Conservation (phyloP, 23 tunicate genomes). For the Aplidium turbinatum region DNA sequence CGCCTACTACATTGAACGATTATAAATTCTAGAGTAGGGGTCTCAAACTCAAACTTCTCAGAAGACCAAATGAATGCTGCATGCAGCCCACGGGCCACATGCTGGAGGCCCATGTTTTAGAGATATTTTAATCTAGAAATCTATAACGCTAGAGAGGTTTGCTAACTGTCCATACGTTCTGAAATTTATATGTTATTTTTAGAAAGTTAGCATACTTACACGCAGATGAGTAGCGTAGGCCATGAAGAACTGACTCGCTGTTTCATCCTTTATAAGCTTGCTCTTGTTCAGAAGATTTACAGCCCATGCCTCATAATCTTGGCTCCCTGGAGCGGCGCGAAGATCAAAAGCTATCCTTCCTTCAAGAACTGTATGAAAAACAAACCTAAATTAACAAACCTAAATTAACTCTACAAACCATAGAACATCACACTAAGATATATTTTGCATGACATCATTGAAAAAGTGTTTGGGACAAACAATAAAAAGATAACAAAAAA, state of each 20-base stretch:
- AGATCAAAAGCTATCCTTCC: conserved; percentile 21
- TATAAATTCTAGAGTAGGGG: no score
- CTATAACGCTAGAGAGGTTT: background rate
- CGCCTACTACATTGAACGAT: no score
- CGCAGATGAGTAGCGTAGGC: conserved; percentile 23
- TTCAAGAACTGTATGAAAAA: conserved; percentile 13
- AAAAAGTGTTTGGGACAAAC: no score
- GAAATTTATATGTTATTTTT: background rate
- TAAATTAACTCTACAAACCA: no score
- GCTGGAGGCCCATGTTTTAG: no score
- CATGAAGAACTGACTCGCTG: conserved; percentile 22
- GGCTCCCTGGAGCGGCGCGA: conserved; percentile 27
- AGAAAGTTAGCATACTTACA: background rate
- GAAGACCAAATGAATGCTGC: no score
- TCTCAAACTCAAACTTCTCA: no score
- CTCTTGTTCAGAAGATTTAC: conserved; percentile 31
- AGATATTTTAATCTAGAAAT: background rate
- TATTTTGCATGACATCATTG: no score
- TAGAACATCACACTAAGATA: no score
- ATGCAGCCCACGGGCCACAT: no score
- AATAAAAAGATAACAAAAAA: no score
- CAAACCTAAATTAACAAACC: no score
- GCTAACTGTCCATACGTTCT: background rate
- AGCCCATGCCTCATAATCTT: conserved; percentile 40
- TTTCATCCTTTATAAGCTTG: conserved; percentile 14